Percentiles rank a stretch among this genome's conserved stretches.
phyloP scores from a whole-genome alignment of 2,888 invertebrate species.

The Bhutanitis thaidina region DNA sequence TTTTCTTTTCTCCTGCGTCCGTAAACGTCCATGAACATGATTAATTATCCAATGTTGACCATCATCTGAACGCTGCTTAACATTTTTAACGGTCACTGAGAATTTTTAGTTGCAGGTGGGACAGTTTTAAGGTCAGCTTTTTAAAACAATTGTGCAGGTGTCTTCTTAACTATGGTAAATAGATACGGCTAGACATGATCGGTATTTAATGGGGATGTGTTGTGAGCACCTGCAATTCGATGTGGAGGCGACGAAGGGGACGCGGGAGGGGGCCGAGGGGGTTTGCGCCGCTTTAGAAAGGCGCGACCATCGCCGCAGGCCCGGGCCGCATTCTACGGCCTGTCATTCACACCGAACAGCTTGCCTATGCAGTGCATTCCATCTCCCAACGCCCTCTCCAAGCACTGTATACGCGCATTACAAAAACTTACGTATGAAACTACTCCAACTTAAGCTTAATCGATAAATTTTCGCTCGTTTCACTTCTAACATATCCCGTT shows the following conservation, averaged over 20 bases:
- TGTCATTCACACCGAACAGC: conserved; percentile 80
- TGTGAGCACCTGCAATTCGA: conserved; percentile 70
- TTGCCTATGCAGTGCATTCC: conserved; percentile 79
- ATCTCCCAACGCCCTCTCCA: conserved; percentile 67
- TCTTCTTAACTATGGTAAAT: conserved; percentile 67
- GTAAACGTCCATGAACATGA: neutral
- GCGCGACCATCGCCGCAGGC: conserved; percentile 79
- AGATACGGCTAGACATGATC: conserved; percentile 75
- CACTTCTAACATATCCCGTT: conserved; percentile 61
- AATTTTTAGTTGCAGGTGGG: conserved; percentile 54
- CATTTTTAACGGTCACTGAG: conserved; percentile 46
- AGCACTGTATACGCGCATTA: conserved; percentile 54
- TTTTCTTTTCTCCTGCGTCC: neutral
- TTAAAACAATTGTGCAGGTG: conserved; percentile 73
- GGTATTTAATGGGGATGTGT: conserved; percentile 78
- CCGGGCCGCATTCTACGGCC: conserved; percentile 79
- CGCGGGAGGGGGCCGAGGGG: conserved; percentile 51
- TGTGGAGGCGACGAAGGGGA: conserved; percentile 51
- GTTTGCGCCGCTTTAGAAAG: conserved; percentile 78
- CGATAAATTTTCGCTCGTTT: conserved; percentile 58
- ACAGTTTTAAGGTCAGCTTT: conserved; percentile 61
- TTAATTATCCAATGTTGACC: conserved; percentile 4
- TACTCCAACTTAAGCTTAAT: conserved; percentile 31
- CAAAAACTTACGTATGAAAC: conserved; percentile 36
- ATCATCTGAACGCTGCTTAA: conserved; percentile 42